A percentile compares a stretch with the other conserved stretches of the same genome.
Conservation (phyloP, 2,797 vertebrate species). For the Peromyscus aztecus region DNA sequence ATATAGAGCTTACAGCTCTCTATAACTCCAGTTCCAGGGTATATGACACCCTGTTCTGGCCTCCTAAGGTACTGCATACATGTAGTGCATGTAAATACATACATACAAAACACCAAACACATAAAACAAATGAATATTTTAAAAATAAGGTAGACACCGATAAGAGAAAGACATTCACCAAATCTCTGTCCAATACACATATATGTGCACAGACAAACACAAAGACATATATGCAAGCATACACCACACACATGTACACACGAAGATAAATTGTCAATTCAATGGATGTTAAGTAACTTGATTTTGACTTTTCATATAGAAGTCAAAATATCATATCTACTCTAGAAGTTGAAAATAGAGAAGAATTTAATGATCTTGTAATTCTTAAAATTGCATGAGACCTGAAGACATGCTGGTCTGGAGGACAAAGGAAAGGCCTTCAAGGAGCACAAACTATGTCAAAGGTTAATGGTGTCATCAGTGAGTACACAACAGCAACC, state of each 20-base stretch:
- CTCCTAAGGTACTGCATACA: background rate
- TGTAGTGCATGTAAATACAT: background rate
- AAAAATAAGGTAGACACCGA: background rate
- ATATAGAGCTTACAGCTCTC: background rate
- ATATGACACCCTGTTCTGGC: background rate
- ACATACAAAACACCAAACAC: background rate
- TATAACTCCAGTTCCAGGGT: background rate
- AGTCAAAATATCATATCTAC: background rate
- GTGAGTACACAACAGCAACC: background rate
- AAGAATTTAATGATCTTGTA: background rate
- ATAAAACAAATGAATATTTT: background rate
- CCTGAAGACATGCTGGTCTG: background rate
- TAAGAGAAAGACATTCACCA: background rate
- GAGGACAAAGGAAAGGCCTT: background rate
- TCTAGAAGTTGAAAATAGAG: background rate
- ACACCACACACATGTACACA: background rate
- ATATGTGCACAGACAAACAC: background rate
- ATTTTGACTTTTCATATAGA: background rate
- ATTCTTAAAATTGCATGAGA: background rate
- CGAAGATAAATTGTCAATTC: background rate
- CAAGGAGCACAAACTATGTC: background rate
- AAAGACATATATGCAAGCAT: background rate
- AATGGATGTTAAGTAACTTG: background rate
- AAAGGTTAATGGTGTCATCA: background rate
- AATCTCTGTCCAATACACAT: background rate